These are phyloP conservation scores for Urosaurus nigricauda DNA, from an alignment of 2,797 vertebrate genomes.

Conservation along the genomic window DNA sequence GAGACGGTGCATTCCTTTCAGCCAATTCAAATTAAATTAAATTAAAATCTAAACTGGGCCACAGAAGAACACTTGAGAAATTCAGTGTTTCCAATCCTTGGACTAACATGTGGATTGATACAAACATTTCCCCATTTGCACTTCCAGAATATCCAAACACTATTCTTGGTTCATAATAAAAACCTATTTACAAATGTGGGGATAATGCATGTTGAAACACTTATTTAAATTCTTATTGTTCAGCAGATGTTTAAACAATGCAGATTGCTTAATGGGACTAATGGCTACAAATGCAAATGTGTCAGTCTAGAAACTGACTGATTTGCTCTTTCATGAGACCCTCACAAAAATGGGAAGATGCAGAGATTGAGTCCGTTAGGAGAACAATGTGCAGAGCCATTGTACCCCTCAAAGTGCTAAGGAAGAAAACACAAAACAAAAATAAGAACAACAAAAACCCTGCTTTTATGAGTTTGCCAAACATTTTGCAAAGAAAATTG, in stretches of 20 bases:
- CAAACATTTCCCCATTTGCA: background rate
- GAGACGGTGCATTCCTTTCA: background rate
- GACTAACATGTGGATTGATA: background rate
- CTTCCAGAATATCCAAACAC: background rate
- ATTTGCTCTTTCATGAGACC: background rate
- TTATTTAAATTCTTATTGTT: background rate
- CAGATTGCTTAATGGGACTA: background rate
- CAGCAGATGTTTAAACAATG: background rate
- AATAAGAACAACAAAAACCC: no score
- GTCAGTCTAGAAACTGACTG: background rate
- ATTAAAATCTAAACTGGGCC: background rate
- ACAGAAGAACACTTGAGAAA: background rate
- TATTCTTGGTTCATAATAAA: background rate
- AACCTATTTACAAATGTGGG: background rate
- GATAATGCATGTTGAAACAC: background rate
- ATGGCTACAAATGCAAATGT: background rate
- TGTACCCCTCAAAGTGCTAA: no score
- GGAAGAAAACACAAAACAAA: no score
- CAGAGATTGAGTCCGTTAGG: no score
- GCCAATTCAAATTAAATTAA: background rate
- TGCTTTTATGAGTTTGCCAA: no score
- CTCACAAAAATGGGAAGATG: background rate
- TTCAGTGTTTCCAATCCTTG: background rate
- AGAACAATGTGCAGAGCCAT: no score
- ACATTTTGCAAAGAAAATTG: no score